Percentiles rank a stretch among this genome's conserved stretches.
These are phyloP conservation scores for Aurelia aurita complex sp. Pacific DNA, from an alignment of 30 jellyfish, hydroid and myxozoan species.

Conservation along the genomic window DNA sequence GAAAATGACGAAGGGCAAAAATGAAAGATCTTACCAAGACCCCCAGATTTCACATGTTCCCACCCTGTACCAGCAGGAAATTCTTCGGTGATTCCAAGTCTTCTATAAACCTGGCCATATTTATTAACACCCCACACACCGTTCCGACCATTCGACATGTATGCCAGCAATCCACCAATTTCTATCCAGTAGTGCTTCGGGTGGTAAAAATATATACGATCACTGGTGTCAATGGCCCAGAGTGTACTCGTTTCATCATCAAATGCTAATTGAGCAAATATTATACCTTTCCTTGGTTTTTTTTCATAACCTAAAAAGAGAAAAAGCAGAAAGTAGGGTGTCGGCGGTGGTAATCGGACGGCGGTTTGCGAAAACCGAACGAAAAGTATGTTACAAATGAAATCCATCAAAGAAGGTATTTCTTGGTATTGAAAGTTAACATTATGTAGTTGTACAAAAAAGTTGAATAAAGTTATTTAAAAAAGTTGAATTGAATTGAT, in stretches of 20 bases:
- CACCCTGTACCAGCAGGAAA: slow-evolving; percentile 36
- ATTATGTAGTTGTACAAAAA: no score
- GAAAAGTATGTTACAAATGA: no score
- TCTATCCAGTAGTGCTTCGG: slow-evolving; percentile 34
- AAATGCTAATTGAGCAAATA: slow-evolving; percentile 5
- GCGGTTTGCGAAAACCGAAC: no score
- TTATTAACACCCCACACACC: slow-evolving; percentile 44
- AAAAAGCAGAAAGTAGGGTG: not conserved
- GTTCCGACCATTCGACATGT: slow-evolving; percentile 24
- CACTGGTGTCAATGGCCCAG: slow-evolving; percentile 33
- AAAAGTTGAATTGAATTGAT: not conserved
- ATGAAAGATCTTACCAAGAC: not conserved
- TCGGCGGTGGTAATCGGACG: no score
- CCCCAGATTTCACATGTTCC: not conserved
- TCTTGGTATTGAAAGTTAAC: no score
- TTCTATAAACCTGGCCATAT: not conserved
- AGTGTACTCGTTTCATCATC: slow-evolving; percentile 29
- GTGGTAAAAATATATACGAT: slow-evolving; percentile 19
- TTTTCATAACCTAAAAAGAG: slow-evolving; percentile 13
- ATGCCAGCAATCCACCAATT: not conserved
- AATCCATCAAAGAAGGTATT: no score
- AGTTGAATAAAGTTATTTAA: no score
- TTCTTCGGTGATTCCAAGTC: slow-evolving; percentile 8
- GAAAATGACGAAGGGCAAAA: not conserved
- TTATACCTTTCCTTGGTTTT: slow-evolving; percentile 5